A percentile compares a stretch with the other conserved stretches of the same genome.
phyloP scores from a whole-genome alignment of 2,888 invertebrate species.

The Furcula furcula region DNA sequence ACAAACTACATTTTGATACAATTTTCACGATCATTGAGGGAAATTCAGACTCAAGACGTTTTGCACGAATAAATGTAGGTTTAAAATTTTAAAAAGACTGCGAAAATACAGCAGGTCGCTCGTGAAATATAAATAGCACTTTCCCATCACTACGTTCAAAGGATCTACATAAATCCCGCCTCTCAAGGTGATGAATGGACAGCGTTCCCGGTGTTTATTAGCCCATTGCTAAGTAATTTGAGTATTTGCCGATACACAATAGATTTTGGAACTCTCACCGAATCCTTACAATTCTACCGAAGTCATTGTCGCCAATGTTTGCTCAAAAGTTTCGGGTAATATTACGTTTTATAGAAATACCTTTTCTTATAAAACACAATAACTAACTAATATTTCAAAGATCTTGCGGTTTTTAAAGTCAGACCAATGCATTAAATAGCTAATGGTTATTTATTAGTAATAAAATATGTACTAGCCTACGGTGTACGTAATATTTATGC shows the following conservation, averaged over 20 bases:
- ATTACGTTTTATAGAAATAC: constrained; percentile 2
- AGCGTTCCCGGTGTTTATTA: constrained; percentile 43
- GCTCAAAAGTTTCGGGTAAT: constrained; percentile 10
- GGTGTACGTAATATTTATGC: no score
- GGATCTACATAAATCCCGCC: constrained; percentile 8
- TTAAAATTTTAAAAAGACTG: no score
- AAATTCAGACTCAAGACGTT: no score
- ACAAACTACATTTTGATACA: no score
- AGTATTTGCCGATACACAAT: constrained; percentile 32
- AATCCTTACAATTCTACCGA: constrained; percentile 18
- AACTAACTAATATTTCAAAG: not conserved
- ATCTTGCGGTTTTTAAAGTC: not conserved
- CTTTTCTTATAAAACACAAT: not conserved
- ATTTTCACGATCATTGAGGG: no score
- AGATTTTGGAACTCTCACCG: constrained; percentile 11
- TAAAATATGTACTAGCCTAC: no score
- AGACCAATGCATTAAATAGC: no score
- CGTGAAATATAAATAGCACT: not conserved
- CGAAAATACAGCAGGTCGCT: no score
- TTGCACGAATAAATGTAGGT: no score
- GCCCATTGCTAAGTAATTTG: constrained; percentile 53
- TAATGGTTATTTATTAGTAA: no score
- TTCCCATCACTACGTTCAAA: constrained; percentile 16
- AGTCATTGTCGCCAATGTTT: constrained; percentile 24
- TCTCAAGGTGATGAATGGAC: constrained; percentile 31